These are phyloP conservation scores for Plagiodera versicolora DNA, from an alignment of 2,888 invertebrate species.

Conservation along the genomic window DNA sequence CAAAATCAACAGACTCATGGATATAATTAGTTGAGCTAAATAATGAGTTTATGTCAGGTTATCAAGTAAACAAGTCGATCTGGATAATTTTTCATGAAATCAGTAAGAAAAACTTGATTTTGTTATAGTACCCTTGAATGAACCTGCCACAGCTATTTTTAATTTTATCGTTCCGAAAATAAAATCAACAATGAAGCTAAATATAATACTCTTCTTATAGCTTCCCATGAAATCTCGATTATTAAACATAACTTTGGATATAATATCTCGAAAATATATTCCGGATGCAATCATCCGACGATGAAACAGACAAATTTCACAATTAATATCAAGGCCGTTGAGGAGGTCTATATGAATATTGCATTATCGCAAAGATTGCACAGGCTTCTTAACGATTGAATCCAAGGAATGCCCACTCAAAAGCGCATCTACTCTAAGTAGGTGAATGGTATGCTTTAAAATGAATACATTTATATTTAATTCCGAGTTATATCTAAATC, in stretches of 20 bases:
- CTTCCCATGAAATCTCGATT: background rate
- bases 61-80: no score
- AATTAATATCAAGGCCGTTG: slow-evolving; percentile 24
- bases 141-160: background rate
- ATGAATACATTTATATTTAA: background rate
- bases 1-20: no score
- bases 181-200: background rate
- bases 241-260: background rate
- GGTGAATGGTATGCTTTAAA: slow-evolving; percentile 8
- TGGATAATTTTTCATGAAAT: no score
- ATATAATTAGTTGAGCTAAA: no score
- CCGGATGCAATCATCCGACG: background rate
- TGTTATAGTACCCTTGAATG: background rate
- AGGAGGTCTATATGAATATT: slow-evolving; percentile 21
- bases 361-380: slow-evolving; percentile 27
- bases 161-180: background rate
- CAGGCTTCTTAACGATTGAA: slow-evolving; percentile 27
- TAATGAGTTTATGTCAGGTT: no score
- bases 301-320: slow-evolving; percentile 6
- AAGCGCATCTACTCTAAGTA: slow-evolving; percentile 9
- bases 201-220: background rate
- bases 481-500: background rate
- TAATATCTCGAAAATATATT: no score
- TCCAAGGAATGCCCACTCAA: slow-evolving; percentile 9
- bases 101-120: no score